Conservation (phyloP, 2,113 vertebrate genomes). For the Megatriorchis doriae region DNA sequence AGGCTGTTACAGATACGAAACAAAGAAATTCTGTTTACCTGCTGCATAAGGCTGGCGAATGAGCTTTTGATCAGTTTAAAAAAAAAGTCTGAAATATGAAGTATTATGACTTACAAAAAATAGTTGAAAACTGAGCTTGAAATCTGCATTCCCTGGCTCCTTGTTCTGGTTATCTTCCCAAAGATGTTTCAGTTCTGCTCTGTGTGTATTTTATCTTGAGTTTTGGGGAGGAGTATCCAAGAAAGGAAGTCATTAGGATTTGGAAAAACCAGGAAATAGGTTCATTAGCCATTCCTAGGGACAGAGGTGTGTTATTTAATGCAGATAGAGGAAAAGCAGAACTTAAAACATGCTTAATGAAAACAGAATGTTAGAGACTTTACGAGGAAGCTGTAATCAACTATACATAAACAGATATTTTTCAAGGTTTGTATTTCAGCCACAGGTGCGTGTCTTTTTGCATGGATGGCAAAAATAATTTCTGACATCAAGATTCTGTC, state of each 20-base stretch:
- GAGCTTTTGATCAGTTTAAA: not conserved
- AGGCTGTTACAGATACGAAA: not conserved
- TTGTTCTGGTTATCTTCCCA: not conserved
- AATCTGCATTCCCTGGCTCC: not conserved
- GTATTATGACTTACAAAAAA: not conserved
- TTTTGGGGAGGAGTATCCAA: not conserved
- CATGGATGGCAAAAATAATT: not conserved
- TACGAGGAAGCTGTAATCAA: not conserved
- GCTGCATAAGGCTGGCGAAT: not conserved
- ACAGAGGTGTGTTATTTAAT: not conserved
- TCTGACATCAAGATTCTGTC: not conserved
- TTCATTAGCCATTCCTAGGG: not conserved
- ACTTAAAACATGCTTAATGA: not conserved
- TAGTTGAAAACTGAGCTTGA: slow-evolving; percentile 10
- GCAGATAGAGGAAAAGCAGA: not conserved
- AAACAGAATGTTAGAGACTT: not conserved
- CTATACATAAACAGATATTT: not conserved
- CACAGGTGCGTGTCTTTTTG: not conserved
- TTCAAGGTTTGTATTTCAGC: not conserved
- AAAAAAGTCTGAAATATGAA: not conserved
- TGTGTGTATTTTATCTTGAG: not conserved
- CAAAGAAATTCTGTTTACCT: not conserved
- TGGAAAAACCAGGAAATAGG: not conserved
- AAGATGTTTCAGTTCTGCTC: not conserved
- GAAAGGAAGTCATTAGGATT: not conserved